Base-by-base conservation (phyloP, 2,888 invertebrate species). In the Scaptodrosophila latifasciaeformis region DNA sequence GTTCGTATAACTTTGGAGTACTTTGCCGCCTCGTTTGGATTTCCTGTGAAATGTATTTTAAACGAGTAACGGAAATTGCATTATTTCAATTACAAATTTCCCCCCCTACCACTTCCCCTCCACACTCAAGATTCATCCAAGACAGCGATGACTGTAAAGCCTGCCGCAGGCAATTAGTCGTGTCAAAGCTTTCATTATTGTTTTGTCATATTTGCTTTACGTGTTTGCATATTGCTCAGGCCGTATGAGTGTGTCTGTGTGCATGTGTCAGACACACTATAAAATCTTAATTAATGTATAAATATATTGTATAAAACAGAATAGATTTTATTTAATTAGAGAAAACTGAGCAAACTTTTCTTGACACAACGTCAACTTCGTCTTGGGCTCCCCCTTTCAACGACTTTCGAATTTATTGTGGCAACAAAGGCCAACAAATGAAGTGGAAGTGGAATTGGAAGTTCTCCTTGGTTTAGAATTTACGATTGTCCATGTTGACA, bases 61-160 rank as follows among this genome's bases (percentile, higher is more conserved):
- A 77, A 74, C 80, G 78, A 80, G 80, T 68, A 80, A 74, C 74
- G 75, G 75, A 76, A 76, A 76, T 76, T 76, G 75, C 80, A 76
- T 76, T 76, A 76, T 80, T 76, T 76, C 80, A 80, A 76, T 80
- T 76, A 76, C 80, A 69, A 80, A 78, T 80, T 77, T n/a, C n/a
- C n/a, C n/a, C n/a, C n/a, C n/a, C n/a, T n/a, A n/a, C n/a, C 65
- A 78, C 62, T 64, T 70, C 70, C 49, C 70, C 43, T 12, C 19
- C 3, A 13, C 15, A 13, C 15, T 21, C 27, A 30, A 34, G 52
- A 45, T 27, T 12, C 7, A 5, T 65, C 49, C 56, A 54, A 65
- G 53, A 74, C 30, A 70, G 67, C 60, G 52, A 65, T 17, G 37
- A 15, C 30, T 27, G 79, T 77, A 72, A 65, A 72, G 68, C 65